Evolutionary conservation across 1,140 invertebrate species (phyloP).

Genomic region (Neocloeon triangulifer): DNA sequence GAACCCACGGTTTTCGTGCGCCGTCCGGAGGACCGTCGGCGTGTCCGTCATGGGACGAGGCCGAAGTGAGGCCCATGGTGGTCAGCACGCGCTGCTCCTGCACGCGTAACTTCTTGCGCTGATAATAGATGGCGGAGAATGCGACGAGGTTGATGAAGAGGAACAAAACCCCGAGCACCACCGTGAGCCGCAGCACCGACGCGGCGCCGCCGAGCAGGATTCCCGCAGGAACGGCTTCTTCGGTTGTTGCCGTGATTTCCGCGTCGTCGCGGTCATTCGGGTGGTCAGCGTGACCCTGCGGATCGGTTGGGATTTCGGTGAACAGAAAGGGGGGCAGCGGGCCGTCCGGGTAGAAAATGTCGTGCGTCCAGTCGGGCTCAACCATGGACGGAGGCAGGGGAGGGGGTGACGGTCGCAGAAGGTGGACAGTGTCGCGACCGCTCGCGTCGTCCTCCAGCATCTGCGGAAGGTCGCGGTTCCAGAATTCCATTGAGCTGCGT

Average conservation of each 20-base stretch:
- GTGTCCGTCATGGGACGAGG: slow-evolving; percentile 5
- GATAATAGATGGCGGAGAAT: slow-evolving; percentile 53
- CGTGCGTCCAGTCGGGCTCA: too few species aligned
- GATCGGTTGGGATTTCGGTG: too few species aligned
- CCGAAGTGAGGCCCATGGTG: slow-evolving; percentile 16
- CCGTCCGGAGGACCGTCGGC: slow-evolving; percentile 9
- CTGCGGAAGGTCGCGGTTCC: slow-evolving; percentile 42
- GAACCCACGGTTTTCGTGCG: slow-evolving; percentile 8
- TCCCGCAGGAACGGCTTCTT: neutral
- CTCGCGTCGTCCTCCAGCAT: slow-evolving; percentile 21
- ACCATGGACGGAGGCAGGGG: slow-evolving; percentile 10
- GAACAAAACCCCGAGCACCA: slow-evolving; percentile 53
- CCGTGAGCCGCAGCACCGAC: slow-evolving; percentile 39
- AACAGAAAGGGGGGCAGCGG: neutral
- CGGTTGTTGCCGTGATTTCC: neutral
- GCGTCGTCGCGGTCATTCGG: neutral
- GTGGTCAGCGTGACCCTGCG: too few species aligned
- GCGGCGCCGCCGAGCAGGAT: slow-evolving; percentile 10
- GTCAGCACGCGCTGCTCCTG: slow-evolving; percentile 23
- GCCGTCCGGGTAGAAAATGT: neutral
- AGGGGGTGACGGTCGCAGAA: slow-evolving; percentile 8
- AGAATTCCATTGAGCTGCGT: slow-evolving; percentile 38
- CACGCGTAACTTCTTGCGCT: slow-evolving; percentile 31
- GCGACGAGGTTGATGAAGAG: slow-evolving; percentile 59
- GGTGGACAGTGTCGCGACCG: neutral